Base-by-base conservation (phyloP, 1,140 invertebrate genomes). In the Hyles vespertilio region DNA sequence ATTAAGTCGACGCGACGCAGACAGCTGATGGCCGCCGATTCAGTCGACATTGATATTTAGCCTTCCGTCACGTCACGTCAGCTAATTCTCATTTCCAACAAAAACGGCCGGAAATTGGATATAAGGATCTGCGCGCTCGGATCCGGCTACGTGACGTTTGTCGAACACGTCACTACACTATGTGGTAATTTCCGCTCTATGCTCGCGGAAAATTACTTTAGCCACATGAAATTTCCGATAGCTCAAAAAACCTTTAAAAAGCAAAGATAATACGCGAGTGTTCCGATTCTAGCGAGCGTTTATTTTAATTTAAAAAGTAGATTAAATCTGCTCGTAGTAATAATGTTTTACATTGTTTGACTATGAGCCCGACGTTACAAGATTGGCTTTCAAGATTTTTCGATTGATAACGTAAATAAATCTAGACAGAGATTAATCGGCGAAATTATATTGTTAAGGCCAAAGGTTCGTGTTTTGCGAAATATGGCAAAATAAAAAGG, bases 31-130 rank as follows among this genome's bases (percentile, higher is more conserved):
- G 48, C 55, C 59, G 59, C 34, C 57, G 72, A 69, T 71, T 70
- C 51, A 50, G 68, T 71, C 71, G 62, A 61, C 69, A 70, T 74
- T 80, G 80, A 81, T 77, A 77, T 79, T 82, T 80, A 77, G 79
- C 77, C 70, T 84, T 80, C 78, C 76, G 79, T 77, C 79, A 80
- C 73, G 74, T 79, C 78, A 85, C 73, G 81, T 85, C 83, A 84
- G 82, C 82, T 88, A 88, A 88, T 88, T 87, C 84, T 75, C 78
- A 78, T 80, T 84, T 81, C 77, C 79, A 82, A 87, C 86, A 89
- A 89, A 86, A 89, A 87, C 81, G 74, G 12, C 80, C 80, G 86
- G 86, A 89, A 89, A 89, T 89, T 89, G 84, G 86, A 89, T 87
- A 87, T 87, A 89, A 89, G 86, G 86, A 89, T 89, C 84, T 89